Base-by-base conservation (phyloP, 2,113 vertebrate species). In the Odontophorus gujanensis region DNA sequence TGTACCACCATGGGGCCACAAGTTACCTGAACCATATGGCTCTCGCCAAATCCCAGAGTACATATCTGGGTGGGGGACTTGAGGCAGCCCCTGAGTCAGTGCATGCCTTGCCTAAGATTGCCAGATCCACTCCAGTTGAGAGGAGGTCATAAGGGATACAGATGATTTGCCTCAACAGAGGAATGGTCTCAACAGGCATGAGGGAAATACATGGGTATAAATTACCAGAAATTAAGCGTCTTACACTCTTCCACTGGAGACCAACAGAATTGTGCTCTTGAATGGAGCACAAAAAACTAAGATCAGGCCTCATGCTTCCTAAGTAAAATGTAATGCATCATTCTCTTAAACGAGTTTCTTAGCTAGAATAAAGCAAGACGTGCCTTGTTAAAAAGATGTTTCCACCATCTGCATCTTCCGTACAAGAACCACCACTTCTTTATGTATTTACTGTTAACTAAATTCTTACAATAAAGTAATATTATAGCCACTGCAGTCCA, bases 61-160 rank as follows among this genome's bases (percentile, higher is more conserved):
- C 12, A 2, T 2, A 42, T n/a, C 28, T 14, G 18, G 8, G 2
- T 48, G 22, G 34, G 26, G 17, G 40, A 14, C 42, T 12, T 21
- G 7, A n/a, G 11, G 67, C 19, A 34, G 51, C 4, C 34, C 55
- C 0, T 9, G 28, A 3, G 1, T 13, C 32, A 22, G 3, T 3
- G 17, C 22, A 25, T 36, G 10, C 22, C 62, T 59, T 58, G 45
- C 38, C 14, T 10, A 7, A 13, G 18, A 42, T 38, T 51, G 40
- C 1, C 1, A 36, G 47, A 86, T 20, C 25, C 24, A 2, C 19
- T 69, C 22, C n/a, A 0, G 0, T 24, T 43, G 36, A 83, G 26
- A 79, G 26, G 15, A 61, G 36, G 17, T 18, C 21, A 7, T 7
- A 26, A 14, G 22, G 34, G 73, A 57, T 32, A 73, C 0, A 7